A percentile compares a stretch with the other conserved stretches of the same genome.
Evolutionary conservation across 2,113 vertebrate genomes (phyloP).

Genomic region (Sterrhoptilus dennistouni): DNA sequence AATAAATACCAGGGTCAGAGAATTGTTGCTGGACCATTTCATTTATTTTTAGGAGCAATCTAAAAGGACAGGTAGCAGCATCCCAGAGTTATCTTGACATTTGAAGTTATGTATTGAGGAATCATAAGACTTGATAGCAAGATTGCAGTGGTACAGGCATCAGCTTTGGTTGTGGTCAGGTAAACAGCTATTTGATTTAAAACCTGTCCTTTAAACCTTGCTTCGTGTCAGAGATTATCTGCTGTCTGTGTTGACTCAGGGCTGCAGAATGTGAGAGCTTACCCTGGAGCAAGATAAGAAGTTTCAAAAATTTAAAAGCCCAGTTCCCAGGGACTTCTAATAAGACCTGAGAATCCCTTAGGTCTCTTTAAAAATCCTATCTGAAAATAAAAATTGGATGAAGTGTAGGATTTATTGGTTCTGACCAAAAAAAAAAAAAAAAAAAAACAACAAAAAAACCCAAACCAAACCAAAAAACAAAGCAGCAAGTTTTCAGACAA

Average conservation of each 20-base stretch:
- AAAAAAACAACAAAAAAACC: neutral
- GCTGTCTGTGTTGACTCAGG: neutral
- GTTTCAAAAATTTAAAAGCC: slow-evolving; percentile 16
- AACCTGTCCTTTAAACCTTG: neutral
- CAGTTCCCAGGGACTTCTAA: neutral
- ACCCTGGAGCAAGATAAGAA: neutral
- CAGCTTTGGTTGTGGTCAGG: neutral
- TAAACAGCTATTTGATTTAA: neutral
- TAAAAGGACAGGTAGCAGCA: neutral
- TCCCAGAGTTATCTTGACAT: neutral
- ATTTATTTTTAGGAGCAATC: slow-evolving; percentile 21
- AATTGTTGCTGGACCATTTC: neutral
- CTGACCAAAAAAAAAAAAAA: neutral
- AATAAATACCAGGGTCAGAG: neutral
- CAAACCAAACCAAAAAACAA: too few relatives aligned
- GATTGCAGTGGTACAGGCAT: neutral
- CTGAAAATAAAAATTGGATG: slow-evolving; percentile 43
- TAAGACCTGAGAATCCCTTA: slow-evolving; percentile 28
- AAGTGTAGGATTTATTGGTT: slow-evolving; percentile 32
- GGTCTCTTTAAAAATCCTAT: slow-evolving; percentile 11
- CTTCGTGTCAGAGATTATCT: neutral
- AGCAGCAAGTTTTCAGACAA: slow-evolving; percentile 11
- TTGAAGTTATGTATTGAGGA: neutral
- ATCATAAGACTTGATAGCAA: neutral
- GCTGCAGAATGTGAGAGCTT: neutral